Conservation (phyloP, 2,113 vertebrate species). For the Istiophorus platypterus region DNA sequence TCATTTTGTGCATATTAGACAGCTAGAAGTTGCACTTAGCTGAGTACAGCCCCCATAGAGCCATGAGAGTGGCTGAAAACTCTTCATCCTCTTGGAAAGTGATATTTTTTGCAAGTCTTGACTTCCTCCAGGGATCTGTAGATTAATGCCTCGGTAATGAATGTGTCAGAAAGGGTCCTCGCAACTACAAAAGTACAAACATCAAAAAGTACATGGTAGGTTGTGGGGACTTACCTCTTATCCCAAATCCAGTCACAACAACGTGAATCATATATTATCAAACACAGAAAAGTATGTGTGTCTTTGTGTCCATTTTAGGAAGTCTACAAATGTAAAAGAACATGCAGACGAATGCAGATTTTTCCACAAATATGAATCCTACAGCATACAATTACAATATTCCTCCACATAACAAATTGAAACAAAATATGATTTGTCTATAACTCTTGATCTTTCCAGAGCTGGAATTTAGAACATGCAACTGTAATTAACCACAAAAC, state of each 20-base stretch:
- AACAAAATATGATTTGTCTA: conserved; percentile 29
- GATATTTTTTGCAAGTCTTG: no score
- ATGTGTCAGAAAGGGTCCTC: neutral
- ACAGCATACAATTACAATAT: neutral
- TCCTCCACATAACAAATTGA: conserved; percentile 13
- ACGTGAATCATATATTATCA: neutral
- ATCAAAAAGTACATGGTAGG: neutral
- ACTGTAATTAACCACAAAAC: conserved; percentile 66
- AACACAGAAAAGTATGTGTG: neutral
- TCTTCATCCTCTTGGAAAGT: no score
- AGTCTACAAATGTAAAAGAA: neutral
- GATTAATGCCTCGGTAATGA: neutral
- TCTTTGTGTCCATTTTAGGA: conserved; percentile 1
- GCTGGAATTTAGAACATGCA: conserved; percentile 34
- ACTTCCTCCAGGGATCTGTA: no score
- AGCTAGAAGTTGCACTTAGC: no score
- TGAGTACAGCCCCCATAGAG: no score
- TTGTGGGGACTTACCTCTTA: neutral
- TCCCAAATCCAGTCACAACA: neutral
- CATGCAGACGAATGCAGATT: neutral
- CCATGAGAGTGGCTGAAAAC: no score
- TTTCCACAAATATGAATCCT: conserved; percentile 1
- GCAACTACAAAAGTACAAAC: neutral
- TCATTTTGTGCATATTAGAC: no score
- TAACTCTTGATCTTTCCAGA: conserved; percentile 44